A percentile compares a stretch with the other conserved stretches of the same genome.
These are phyloP conservation scores for Laticauda colubrina DNA, from an alignment of 2,113 vertebrate genomes.

Conservation along the genomic window DNA sequence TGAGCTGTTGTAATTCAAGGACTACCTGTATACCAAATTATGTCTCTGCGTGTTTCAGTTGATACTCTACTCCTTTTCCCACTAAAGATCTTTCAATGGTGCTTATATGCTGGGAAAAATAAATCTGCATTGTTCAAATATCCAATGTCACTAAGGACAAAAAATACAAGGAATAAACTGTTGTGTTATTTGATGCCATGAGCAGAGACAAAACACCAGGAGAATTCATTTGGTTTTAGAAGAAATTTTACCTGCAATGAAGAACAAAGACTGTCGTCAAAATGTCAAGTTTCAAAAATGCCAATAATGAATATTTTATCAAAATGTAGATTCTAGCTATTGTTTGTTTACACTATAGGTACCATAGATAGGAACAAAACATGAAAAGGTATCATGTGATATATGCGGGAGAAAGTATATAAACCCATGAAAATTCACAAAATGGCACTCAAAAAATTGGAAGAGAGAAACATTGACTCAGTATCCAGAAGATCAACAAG, in stretches of 20 bases:
- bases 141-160: not conserved
- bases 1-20: too few relatives aligned
- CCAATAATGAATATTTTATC: not conserved
- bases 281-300: not conserved
- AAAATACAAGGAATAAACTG: not conserved
- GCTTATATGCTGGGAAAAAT: not conserved
- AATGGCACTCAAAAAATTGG: not conserved
- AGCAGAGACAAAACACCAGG: too few relatives aligned
- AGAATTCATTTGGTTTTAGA: not conserved
- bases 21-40: too few relatives aligned
- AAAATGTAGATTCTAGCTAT: not conserved
- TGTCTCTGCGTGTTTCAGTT: not conserved
- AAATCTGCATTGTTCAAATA: not conserved
- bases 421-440: not conserved
- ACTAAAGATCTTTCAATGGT: not conserved
- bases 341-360: not conserved
- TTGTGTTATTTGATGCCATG: not conserved
- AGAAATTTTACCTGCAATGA: not conserved
- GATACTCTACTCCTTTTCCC: not conserved
- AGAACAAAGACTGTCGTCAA: not conserved
- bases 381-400: not conserved
- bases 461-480: not conserved
- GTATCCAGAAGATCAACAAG: not conserved
- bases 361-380: not conserved
- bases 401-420: not conserved